These are phyloP conservation scores for Spicauda simplicius DNA, from an alignment of 2,888 invertebrate genomes.

Conservation along the genomic window DNA sequence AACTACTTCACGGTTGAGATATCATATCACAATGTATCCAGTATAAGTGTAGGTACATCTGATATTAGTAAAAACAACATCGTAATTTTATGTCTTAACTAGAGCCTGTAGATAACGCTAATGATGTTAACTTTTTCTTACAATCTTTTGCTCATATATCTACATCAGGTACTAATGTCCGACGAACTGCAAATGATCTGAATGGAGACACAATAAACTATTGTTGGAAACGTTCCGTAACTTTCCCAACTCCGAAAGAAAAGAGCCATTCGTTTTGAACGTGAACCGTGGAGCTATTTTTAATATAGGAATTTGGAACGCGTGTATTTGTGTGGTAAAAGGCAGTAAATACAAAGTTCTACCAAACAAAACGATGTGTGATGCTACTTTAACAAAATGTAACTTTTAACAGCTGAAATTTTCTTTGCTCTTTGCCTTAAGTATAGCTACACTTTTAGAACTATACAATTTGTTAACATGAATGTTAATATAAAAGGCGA, in stretches of 20 bases:
- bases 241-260: slow-evolving; percentile 18
- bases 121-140: not conserved
- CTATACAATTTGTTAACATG: too few species aligned
- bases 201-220: slow-evolving; percentile 18
- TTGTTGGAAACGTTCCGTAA: slow-evolving; percentile 15
- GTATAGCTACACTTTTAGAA: too few species aligned
- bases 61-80: too few species aligned
- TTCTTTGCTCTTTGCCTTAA: not conserved
- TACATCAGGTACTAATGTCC: not conserved
- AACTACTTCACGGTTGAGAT: too few species aligned
- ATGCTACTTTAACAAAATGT: not conserved
- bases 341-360: not conserved
- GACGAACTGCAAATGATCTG: slow-evolving; percentile 15
- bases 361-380: not conserved
- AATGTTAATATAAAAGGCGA: too few species aligned
- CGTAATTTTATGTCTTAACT: too few species aligned
- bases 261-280: slow-evolving; percentile 22
- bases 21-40: too few species aligned
- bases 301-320: slow-evolving; percentile 12
- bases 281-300: slow-evolving; percentile 26
- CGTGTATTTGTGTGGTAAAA: slow-evolving; percentile 10
- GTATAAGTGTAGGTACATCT: too few species aligned
- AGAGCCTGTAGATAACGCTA: not conserved
- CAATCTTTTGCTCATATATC: not conserved
- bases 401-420: not conserved